These are phyloP conservation scores for Pocota personata DNA, from an alignment of 2,888 invertebrate genomes.

Conservation along the genomic window DNA sequence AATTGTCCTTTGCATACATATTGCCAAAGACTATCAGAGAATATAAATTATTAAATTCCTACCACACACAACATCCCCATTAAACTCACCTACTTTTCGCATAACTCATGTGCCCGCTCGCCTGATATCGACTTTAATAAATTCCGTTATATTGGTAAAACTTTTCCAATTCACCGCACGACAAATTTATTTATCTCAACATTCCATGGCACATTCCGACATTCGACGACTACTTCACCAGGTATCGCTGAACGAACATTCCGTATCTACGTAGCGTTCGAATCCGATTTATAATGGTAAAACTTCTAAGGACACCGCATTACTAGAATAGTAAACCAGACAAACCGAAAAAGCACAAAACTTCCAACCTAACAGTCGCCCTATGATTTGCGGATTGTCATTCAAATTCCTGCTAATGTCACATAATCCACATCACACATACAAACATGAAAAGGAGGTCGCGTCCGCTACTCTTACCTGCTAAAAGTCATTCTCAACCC, in stretches of 20 bases:
- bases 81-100: neutral
- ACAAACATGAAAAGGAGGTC: neutral
- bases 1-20: no score
- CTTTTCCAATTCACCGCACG: slow-evolving; percentile 38
- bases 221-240: neutral
- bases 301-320: neutral
- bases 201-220: neutral
- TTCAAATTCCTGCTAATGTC: slow-evolving; percentile 25
- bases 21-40: no score
- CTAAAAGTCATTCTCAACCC: neutral
- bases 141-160: slow-evolving; percentile 17
- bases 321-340: neutral
- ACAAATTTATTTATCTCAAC: slow-evolving; percentile 29
- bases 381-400: slow-evolving; percentile 9
- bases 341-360: neutral
- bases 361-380: neutral
- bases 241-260: neutral
- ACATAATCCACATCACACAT: neutral
- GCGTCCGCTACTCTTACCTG: neutral
- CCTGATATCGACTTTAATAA: slow-evolving; percentile 17
- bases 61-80: neutral
- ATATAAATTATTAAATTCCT: no score
- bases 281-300: neutral
- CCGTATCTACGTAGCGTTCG: neutral
- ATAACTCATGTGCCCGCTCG: neutral